phyloP scores from a whole-genome alignment of 2,888 invertebrate genomes.

The Nomada ferruginata region DNA sequence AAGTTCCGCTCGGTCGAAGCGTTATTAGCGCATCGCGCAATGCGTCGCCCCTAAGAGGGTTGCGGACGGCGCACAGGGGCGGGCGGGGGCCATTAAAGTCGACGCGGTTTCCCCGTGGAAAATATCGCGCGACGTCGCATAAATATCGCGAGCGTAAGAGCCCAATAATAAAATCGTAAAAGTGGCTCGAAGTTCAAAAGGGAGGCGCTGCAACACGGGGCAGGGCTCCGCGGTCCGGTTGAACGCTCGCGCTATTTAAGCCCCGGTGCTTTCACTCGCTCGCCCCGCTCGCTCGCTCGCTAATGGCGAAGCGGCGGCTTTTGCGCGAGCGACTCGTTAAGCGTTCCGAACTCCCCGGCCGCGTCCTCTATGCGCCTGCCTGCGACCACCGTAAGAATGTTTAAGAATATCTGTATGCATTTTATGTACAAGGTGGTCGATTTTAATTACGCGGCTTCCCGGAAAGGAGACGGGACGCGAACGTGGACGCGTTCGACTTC shows the following conservation, averaged over 20 bases:
- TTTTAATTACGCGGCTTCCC: slow-evolving; percentile 31
- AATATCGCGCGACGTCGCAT: slow-evolving; percentile 72
- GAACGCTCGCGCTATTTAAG: slow-evolving; percentile 74
- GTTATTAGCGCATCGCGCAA: slow-evolving; percentile 65
- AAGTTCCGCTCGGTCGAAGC: slow-evolving; percentile 68
- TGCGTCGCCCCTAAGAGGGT: slow-evolving; percentile 54
- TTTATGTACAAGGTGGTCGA: slow-evolving; percentile 49
- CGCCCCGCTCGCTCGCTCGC: slow-evolving; percentile 62
- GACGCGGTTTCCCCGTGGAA: slow-evolving; percentile 69
- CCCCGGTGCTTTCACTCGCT: slow-evolving; percentile 50
- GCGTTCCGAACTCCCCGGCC: slow-evolving; percentile 42
- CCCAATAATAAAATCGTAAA: slow-evolving; percentile 79
- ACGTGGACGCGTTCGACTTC: not conserved
- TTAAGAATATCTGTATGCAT: slow-evolving; percentile 36
- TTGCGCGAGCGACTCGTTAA: slow-evolving; percentile 69
- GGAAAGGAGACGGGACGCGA: slow-evolving; percentile 14
- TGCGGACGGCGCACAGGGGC: slow-evolving; percentile 25
- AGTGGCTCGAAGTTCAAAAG: slow-evolving; percentile 72
- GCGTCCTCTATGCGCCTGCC: slow-evolving; percentile 33
- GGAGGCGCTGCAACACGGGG: slow-evolving; percentile 59
- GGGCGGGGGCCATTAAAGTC: slow-evolving; percentile 69
- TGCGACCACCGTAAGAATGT: slow-evolving; percentile 28
- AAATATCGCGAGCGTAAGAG: slow-evolving; percentile 72
- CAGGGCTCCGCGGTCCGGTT: slow-evolving; percentile 56
- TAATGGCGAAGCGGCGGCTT: slow-evolving; percentile 74